Percentiles rank a stretch among this genome's conserved stretches.
These are phyloP conservation scores for Eubucco bourcierii DNA, from an alignment of 2,113 vertebrate species.

Conservation along the genomic window DNA sequence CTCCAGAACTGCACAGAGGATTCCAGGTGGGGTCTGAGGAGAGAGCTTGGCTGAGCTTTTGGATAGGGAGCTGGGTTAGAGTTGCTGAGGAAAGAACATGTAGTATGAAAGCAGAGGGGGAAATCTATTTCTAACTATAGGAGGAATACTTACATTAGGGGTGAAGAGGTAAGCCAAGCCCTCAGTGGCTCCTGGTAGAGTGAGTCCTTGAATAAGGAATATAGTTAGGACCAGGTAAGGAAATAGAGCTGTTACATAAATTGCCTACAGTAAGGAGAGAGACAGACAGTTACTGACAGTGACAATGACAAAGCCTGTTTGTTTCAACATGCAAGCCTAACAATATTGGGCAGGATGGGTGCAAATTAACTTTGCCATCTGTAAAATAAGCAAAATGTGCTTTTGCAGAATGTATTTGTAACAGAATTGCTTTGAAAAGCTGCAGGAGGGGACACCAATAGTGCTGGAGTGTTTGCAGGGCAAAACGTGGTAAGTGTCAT, in stretches of 20 bases:
- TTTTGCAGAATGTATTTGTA: background rate
- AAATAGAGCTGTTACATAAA: constrained; percentile 89
- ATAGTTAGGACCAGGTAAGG: constrained; percentile 90
- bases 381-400: background rate
- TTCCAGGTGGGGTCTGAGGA: too few species aligned
- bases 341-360: background rate
- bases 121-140: background rate
- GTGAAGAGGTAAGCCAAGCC: constrained; percentile 89
- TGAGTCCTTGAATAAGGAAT: constrained; percentile 86
- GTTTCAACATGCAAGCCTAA: background rate
- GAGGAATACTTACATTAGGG: constrained; percentile 80
- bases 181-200: constrained; percentile 83
- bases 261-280: constrained; percentile 73
- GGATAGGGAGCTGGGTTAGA: background rate
- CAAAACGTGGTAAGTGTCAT: background rate
- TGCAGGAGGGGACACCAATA: background rate
- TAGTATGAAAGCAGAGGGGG: background rate
- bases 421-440: background rate
- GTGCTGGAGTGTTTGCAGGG: background rate
- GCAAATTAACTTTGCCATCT: background rate
- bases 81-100: background rate
- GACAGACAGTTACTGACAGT: background rate
- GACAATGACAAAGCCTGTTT: background rate
- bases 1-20: too few species aligned
- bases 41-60: background rate